phyloP scores from a whole-genome alignment of 2,113 vertebrate genomes.

The Pyxicephalus adspersus region DNA sequence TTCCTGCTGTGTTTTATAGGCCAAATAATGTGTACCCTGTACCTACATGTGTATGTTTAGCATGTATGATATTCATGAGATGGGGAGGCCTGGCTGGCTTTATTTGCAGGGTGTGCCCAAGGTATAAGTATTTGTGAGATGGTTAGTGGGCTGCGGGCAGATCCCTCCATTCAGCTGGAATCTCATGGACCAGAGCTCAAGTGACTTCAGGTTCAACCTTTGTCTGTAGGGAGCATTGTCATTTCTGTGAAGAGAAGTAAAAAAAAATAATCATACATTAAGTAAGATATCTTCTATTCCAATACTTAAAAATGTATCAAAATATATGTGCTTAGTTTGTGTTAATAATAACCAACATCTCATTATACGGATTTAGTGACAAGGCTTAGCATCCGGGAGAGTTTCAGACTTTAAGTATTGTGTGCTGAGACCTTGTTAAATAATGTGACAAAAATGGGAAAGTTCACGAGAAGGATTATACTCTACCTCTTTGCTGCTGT shows the following conservation, averaged over 20 bases:
- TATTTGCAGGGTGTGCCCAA: constrained; percentile 18
- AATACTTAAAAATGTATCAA: too few relatives aligned
- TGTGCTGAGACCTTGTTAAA: too few relatives aligned
- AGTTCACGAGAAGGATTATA: too few relatives aligned
- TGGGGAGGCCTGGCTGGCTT: constrained; percentile 60
- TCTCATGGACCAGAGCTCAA: constrained; percentile 24
- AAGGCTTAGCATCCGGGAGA: too few relatives aligned
- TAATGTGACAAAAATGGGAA: too few relatives aligned
- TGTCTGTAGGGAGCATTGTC: constrained; percentile 29
- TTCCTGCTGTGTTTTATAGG: constrained; percentile 66
- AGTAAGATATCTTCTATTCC: too few relatives aligned
- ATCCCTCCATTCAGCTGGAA: constrained; percentile 34
- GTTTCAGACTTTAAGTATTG: too few relatives aligned
- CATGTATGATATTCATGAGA: constrained; percentile 66
- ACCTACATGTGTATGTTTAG: constrained; percentile 83
- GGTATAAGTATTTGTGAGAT: constrained; percentile 9
- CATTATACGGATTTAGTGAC: too few relatives aligned
- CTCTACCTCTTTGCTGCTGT: too few relatives aligned
- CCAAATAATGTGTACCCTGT: constrained; percentile 80
- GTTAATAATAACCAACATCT: too few relatives aligned
- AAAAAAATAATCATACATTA: not conserved
- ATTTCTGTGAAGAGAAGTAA: constrained; percentile 6
- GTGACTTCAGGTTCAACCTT: constrained; percentile 23
- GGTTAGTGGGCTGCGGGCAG: constrained; percentile 24
- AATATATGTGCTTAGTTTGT: too few relatives aligned